Conservation (phyloP, 2,888 invertebrate species). For the Furcula furcula region DNA sequence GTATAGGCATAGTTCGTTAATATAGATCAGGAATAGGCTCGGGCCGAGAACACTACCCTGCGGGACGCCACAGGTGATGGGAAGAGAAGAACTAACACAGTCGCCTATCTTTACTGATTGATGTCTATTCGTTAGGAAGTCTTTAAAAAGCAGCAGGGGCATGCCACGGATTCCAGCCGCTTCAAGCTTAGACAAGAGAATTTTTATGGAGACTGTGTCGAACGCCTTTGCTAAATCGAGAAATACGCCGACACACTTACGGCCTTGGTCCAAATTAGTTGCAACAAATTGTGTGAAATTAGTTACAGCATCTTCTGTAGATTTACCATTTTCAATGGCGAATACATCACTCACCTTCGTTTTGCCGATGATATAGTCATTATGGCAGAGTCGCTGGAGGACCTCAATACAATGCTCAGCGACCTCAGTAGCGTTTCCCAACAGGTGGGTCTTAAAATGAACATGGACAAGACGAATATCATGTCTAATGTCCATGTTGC, state of each 20-base stretch:
- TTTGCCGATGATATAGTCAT: no score
- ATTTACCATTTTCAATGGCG: no score
- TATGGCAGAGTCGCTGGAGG: no score
- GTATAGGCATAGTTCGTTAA: no score
- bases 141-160: neutral
- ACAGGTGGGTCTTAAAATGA: no score
- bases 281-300: conserved; percentile 1
- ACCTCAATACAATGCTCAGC: no score
- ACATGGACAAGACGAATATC: no score
- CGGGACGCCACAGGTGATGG: neutral
- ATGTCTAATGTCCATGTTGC: no score
- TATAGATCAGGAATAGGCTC: neutral
- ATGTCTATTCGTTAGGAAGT: neutral
- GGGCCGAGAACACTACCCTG: neutral
- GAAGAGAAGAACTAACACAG: neutral
- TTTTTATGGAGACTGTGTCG: conserved; percentile 10
- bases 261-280: neutral
- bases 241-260: conserved; percentile 7
- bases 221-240: conserved; percentile 12
- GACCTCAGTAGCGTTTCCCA: no score
- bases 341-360: no score
- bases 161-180: conserved; percentile 2
- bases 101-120: neutral
- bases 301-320: conserved; percentile 5
- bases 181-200: conserved; percentile 11